phyloP scores from a whole-genome alignment of 1,140 invertebrate species.

The Drosophila tani region DNA sequence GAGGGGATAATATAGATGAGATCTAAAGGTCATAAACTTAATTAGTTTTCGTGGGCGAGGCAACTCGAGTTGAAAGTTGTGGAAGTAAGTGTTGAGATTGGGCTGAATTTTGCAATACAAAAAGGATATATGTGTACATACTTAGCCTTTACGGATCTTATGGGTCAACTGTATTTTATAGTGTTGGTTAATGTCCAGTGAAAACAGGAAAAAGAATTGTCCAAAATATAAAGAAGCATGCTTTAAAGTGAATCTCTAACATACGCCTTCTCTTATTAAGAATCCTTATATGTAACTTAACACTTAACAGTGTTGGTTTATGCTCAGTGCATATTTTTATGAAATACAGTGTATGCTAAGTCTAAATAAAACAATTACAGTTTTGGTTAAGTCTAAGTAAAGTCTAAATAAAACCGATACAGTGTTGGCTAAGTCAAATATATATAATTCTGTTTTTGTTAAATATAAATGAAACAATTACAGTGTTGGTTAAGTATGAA shows the following conservation, averaged over 20 bases:
- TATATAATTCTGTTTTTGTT: neutral
- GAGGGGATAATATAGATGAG: no score
- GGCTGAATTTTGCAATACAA: no score
- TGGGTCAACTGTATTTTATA: neutral
- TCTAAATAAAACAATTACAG: neutral
- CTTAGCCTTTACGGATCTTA: neutral
- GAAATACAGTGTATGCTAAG: neutral
- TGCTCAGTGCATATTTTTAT: neutral
- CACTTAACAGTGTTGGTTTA: neutral
- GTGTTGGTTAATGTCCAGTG: neutral
- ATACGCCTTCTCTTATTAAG: no score
- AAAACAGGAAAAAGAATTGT: no score
- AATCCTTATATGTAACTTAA: neutral
- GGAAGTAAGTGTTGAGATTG: neutral
- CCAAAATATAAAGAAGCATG: no score
- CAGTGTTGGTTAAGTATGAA: neutral
- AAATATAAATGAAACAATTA: neutral
- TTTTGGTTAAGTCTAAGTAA: neutral
- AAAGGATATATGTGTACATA: no score
- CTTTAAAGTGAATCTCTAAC: neutral
- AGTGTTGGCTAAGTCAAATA: neutral
- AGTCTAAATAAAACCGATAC: no score
- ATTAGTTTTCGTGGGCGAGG: neutral
- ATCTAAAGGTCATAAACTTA: slow-evolving; percentile 4
- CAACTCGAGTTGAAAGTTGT: neutral